phyloP scores from a whole-genome alignment of 1,140 invertebrate species.

The Trichoplusia ni region DNA sequence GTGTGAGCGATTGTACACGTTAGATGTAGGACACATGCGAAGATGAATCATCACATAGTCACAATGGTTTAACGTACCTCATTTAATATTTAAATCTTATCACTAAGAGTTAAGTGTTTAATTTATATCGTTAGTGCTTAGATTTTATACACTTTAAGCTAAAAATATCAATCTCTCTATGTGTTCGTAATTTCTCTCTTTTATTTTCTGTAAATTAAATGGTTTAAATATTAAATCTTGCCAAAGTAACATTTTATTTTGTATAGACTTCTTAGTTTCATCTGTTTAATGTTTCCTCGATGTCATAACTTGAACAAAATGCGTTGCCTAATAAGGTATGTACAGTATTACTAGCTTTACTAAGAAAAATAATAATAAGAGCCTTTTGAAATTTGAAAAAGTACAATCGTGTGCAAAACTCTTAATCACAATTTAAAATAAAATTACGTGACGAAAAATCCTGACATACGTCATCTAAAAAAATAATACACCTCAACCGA shows the following conservation, averaged over 20 bases:
- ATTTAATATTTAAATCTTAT: conserved; percentile 62
- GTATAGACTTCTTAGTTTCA: conserved; percentile 41
- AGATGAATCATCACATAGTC: conserved; percentile 56
- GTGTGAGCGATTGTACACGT: conserved; percentile 53
- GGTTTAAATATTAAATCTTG: conserved; percentile 47
- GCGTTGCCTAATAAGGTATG: conserved; percentile 70
- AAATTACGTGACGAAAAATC: neutral
- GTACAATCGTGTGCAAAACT: conserved; percentile 20
- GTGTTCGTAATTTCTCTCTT: conserved; percentile 27
- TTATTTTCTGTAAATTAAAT: conserved; percentile 44
- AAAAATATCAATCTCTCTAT: conserved; percentile 38
- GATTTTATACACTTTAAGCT: conserved; percentile 43
- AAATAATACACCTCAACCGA: conserved; percentile 16
- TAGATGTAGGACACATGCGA: conserved; percentile 50
- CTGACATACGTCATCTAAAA: neutral
- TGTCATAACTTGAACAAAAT: conserved; percentile 39
- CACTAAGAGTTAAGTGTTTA: conserved; percentile 60
- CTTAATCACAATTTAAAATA: neutral
- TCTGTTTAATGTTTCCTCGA: conserved; percentile 29
- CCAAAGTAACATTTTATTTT: conserved; percentile 53
- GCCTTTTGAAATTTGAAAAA: conserved; percentile 46
- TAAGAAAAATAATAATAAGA: conserved; percentile 64
- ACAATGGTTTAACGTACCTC: conserved; percentile 79
- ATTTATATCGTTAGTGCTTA: conserved; percentile 57
- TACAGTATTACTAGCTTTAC: conserved; percentile 81